Base-by-base conservation (phyloP, 37 sponge, comb jelly and placozoan species). In the Mnemiopsis leidyi region DNA sequence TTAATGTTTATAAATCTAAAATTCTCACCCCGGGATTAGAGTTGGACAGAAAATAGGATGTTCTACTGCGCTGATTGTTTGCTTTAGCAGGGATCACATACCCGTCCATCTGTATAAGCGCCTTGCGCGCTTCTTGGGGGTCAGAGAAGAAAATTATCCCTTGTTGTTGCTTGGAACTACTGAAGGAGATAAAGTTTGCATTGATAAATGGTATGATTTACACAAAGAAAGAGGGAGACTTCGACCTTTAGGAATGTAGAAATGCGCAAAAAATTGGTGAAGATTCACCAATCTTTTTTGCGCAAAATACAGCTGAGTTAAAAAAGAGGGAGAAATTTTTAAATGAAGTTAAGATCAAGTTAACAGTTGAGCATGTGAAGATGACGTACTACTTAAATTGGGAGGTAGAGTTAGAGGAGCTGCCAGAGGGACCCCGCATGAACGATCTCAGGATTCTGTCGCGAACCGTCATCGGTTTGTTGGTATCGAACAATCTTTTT, bases 61-160 rank as follows among this genome's bases (percentile, higher is more conserved):
- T 77, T 20, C 79, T 31, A 31, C 32, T 77, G 32, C 79, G 79
- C 18, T 77, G 79, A 3, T 26, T 31, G 79, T 77, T 77, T 9
- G 79, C 32, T 77, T 34, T 77, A 77, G 61, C 61, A 18, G 90
- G 90, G 35, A 85, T 40, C 48, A 85, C 90, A 33, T 85, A 85
- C 2, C 90, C 90, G 23, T 85, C 90, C 90, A 85, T 85, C 90
- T 85, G 90, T 23, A 40, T 85, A 13, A 85, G 61, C 23, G 90
- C 90, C 0, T 29, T n/a, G n/a, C 90, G 23, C 39, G 90, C 90
- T 18, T 85, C 90, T 37, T 36, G 61, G 5, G 90, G 90, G 35
- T 85, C 90, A n/a, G 90, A 85, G 90, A 85, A 85, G 61, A 85
- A 85, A 1, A 85, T 38, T 20, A 85, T 85, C 18, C 90, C 90